A percentile compares a stretch with the other conserved stretches of the same genome.
Evolutionary conservation across 1,140 invertebrate species (phyloP).

Genomic region (Vollenhovia emeryi): DNA sequence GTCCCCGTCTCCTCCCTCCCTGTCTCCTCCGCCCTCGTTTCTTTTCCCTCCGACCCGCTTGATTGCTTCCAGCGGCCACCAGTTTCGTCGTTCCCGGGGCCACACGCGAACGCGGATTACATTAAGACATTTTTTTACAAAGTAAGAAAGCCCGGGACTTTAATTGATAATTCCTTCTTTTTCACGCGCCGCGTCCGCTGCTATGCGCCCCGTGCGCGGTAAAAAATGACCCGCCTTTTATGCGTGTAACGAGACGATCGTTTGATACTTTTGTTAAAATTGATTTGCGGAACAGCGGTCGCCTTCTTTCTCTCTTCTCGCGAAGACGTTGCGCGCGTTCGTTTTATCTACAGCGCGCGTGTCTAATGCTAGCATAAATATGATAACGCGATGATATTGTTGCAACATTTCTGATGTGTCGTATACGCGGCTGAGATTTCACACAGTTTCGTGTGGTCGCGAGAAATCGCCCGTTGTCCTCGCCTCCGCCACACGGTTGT

Average conservation of each 20-base stretch:
- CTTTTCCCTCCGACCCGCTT: slow-evolving; percentile 35
- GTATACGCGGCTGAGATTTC: background rate
- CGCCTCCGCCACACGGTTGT: background rate
- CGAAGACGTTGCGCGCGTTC: no score
- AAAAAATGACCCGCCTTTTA: slow-evolving; percentile 32
- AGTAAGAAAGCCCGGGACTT: slow-evolving; percentile 35
- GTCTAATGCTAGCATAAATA: background rate
- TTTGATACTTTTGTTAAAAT: slow-evolving; percentile 13
- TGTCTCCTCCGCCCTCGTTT: background rate
- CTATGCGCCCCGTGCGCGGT: background rate
- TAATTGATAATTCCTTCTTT: slow-evolving; percentile 54
- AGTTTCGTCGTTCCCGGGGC: slow-evolving; percentile 47
- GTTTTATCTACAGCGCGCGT: background rate
- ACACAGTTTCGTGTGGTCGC: background rate
- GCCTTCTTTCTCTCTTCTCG: background rate
- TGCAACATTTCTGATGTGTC: background rate
- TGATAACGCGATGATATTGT: background rate
- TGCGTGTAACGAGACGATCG: slow-evolving; percentile 3
- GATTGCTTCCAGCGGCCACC: slow-evolving; percentile 37
- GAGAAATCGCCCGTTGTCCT: background rate
- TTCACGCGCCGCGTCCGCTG: background rate
- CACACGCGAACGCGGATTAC: slow-evolving; percentile 65
- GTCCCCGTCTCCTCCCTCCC: background rate
- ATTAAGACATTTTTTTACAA: slow-evolving; percentile 61
- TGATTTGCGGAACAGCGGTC: background rate